These are phyloP conservation scores for Dipus sagitta DNA, from an alignment of 2,797 vertebrate genomes.

Conservation along the genomic window DNA sequence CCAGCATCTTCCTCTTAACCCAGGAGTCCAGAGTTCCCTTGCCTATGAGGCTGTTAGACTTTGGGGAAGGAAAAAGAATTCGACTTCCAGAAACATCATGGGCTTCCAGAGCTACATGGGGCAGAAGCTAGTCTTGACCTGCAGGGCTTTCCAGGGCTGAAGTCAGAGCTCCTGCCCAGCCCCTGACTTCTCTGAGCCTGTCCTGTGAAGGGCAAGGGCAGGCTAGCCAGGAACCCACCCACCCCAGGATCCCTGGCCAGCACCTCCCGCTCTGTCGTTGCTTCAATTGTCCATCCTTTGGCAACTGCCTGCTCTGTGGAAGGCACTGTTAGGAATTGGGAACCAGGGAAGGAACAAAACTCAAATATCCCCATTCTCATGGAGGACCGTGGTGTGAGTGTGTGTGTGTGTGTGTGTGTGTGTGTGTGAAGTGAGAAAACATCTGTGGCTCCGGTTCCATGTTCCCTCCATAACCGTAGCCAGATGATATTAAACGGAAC, in stretches of 20 bases:
- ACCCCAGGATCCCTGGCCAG: not conserved
- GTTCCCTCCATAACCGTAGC: not conserved
- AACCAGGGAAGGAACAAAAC: not conserved
- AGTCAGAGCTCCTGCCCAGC: not conserved
- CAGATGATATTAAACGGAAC: not conserved
- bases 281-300: not conserved
- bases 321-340: not conserved
- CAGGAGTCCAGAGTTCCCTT: not conserved
- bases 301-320: too few relatives aligned
- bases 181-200: accelerated
- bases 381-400: accelerated
- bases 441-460: not conserved
- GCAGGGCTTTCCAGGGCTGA: too few relatives aligned
- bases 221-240: not conserved
- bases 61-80: not conserved
- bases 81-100: not conserved
- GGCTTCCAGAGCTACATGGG: not conserved
- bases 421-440: not conserved
- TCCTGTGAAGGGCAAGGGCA: too few relatives aligned
- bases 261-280: not conserved
- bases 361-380: not conserved
- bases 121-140: not conserved
- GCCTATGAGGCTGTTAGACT: too few relatives aligned
- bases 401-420: not conserved
- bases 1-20: not conserved